Percentiles rank a stretch among this genome's conserved stretches.
phyloP scores from a whole-genome alignment of 1,140 invertebrate species.

The Danaus melanippus region DNA sequence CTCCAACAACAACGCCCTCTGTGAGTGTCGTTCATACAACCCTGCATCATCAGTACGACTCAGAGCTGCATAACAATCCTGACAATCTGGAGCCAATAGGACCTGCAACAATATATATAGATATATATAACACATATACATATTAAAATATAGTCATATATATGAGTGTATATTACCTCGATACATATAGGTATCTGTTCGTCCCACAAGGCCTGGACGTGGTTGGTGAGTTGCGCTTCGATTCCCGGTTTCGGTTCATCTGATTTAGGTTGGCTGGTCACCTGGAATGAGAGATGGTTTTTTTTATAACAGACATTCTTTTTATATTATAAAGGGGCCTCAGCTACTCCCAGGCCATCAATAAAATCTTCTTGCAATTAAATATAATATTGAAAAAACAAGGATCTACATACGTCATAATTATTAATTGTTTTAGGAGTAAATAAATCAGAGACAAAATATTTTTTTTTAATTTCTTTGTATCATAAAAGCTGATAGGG shows the following conservation, averaged over 20 bases:
- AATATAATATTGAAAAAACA: too few relatives aligned
- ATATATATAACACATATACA: too few relatives aligned
- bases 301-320: neutral
- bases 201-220: constrained; percentile 59
- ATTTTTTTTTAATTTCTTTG: too few relatives aligned
- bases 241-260: constrained; percentile 34
- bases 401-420: too few relatives aligned
- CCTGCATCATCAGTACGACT: constrained; percentile 33
- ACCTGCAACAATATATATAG: constrained; percentile 35
- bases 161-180: constrained; percentile 33
- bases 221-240: constrained; percentile 46
- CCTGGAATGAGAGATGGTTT: constrained; percentile 39
- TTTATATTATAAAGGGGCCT: too few relatives aligned
- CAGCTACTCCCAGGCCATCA: too few relatives aligned
- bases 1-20: constrained; percentile 51
- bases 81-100: constrained; percentile 57
- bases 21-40: constrained; percentile 37
- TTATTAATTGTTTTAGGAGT: too few relatives aligned
- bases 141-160: constrained; percentile 1
- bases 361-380: too few relatives aligned
- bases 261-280: constrained; percentile 41
- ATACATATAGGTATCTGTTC: constrained; percentile 66
- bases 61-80: constrained; percentile 43
- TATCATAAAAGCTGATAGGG: too few relatives aligned
- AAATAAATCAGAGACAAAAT: too few relatives aligned